Base-by-base conservation (phyloP, 2,113 vertebrate genomes). In the Macquaria ambigua region DNA sequence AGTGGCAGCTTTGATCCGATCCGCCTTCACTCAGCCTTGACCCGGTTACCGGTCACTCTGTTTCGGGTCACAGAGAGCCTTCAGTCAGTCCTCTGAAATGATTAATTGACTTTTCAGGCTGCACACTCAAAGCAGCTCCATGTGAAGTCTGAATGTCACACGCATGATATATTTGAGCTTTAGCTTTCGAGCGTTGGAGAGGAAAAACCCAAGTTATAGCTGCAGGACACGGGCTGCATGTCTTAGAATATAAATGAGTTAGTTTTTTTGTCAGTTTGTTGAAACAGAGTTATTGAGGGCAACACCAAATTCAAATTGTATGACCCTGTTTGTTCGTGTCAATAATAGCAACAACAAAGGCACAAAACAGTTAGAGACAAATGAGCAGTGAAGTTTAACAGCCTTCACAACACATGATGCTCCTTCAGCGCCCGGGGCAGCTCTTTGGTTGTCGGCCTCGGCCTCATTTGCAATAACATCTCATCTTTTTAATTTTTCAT, bases 51-150 rank as follows among this genome's bases (percentile, higher is more conserved):
- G 48, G 58, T 55, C 37, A 12, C 48, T 56, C 28, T 52, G 41
- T 21, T 5, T 20, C 77, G n/a, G 31, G 21, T 73, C 55, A 71
- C 18, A 50, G 10, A 21, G 23, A 63, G 77, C 50, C 43, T 25
- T 79, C 69, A 79, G 39, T 66, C 37, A 15, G 21, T 10, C 43
- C 58, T 75, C 63, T 67, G 48, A 59, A 82, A 34, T 46, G 73
- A 82, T 31, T 53, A 10, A 53, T 31, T 43, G 68, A 84, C 74
- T 77, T 8, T 63, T 37, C 34, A 0, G 5, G 34, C 43, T 48
- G 69, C 55, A 31, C 43, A 73, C 15, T 53, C 18, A 61, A 52
- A 80, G 79, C 58, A 34, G 61, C 74, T 83, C 20, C 21, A 39
- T 10, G 18, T 28, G 23, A 48, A 21, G 48, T 61, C 18, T 73